Evolutionary conservation across 2,888 invertebrate species (phyloP).

Genomic region (Metallyticus violacea): DNA sequence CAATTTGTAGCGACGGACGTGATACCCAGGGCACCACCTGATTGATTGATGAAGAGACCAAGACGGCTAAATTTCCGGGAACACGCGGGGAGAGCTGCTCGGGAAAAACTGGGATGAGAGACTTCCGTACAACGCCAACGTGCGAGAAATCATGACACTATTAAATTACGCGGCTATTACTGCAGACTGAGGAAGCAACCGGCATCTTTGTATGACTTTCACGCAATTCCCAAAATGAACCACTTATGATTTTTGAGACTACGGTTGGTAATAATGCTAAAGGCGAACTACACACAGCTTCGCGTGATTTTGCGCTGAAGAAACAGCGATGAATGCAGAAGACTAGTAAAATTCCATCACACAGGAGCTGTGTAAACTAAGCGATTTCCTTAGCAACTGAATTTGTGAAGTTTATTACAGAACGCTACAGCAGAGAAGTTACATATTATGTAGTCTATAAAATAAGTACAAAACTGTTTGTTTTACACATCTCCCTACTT

Average conservation of each 20-base stretch:
- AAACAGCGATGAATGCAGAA: too few species aligned
- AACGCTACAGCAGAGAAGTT: too few species aligned
- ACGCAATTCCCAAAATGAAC: neutral
- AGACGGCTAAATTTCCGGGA: neutral
- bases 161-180: neutral
- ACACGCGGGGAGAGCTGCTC: neutral
- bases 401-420: too few species aligned
- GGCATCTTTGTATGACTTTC: neutral
- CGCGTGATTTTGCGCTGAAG: too few species aligned
- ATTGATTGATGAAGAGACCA: slow-evolving; percentile 1
- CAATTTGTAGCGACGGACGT: neutral
- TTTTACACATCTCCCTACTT: too few species aligned
- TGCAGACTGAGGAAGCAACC: neutral
- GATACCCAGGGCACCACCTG: neutral
- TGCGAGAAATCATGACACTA: neutral
- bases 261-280: too few species aligned
- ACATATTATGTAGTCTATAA: too few species aligned
- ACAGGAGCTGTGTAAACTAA: too few species aligned
- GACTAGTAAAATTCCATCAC: too few species aligned
- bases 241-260: neutral
- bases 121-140: neutral
- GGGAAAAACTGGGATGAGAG: neutral
- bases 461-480: too few species aligned
- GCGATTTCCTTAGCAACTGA: too few species aligned
- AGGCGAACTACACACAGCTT: too few species aligned